Evolutionary conservation across 2,113 vertebrate genomes (phyloP), one percentile per base, ranked within the genome.

Genomic region (Thalassarche chlororhynchos): DNA sequence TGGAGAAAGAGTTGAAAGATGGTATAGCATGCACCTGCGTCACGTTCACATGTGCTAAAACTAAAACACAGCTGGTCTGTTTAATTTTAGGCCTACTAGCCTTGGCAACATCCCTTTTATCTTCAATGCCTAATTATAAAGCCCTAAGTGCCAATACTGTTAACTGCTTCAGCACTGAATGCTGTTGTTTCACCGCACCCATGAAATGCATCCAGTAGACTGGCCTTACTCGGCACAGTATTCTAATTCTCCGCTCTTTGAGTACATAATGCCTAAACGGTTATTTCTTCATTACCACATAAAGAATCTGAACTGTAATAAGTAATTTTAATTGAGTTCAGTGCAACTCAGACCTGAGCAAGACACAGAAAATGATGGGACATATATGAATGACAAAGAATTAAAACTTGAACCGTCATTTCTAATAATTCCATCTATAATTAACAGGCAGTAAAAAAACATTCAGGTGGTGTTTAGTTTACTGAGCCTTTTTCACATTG

Each of bases 11-110:
- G 52, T 5, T 84, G 77, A 76, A 96, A 62, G 86, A 95, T 16
- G 1, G 84, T 84, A 32, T 19, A 92, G 74, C 25, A 61, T 2
- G 34, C 97, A 97, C 94, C 95, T 97, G 97, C 49, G 1, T 96
- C 96, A 96, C 5, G 2, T 95, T 96, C 91, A 75, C 84, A 95
- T 79, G 87, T 91, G 91, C 74, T 96, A 79, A 86, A 94, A 92
- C 95, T 81, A 90, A 94, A 97, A 96, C 97, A 97, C 97, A 97
- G 97, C 97, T 97, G 97, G 87, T 72, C 8, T 61, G 81, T 96
- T 96, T 97, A 96, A 97, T 96, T 96, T 97, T 97, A 97, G 95
- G 86, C 86, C 93, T 94, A 84, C 95, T 57, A 96, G 95, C 86
- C 57, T 96, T 95, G 96, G 89, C 96, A 97, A 71, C 80, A 97